These are phyloP conservation scores for honey bee (Apis mellifera) DNA, from an alignment of 1,140 invertebrate genomes.

Conservation along the genomic window Amel_HAv3.1 CM009932.2:12364001-12364500, in stretches of 20 bases:
- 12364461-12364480: background rate
- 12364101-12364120: background rate
- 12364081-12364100: slow-evolving; percentile 12
- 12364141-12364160: slow-evolving; percentile 13
- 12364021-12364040: slow-evolving; percentile 18
- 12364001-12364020: background rate
- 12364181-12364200: slow-evolving; percentile 49
- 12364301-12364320: slow-evolving; percentile 12
- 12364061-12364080: background rate
- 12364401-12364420: slow-evolving; percentile 46
- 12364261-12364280: slow-evolving; percentile 35
- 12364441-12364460: slow-evolving; percentile 25
- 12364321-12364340: too few relatives aligned
- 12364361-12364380: slow-evolving; percentile 42
- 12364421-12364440: slow-evolving; percentile 59
- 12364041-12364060: background rate
- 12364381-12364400: slow-evolving; percentile 47
- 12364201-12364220: slow-evolving; percentile 36
- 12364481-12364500: slow-evolving; percentile 42
- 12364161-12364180: slow-evolving; percentile 42
- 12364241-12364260: too few relatives aligned
- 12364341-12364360: slow-evolving; percentile 1
- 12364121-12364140: background rate
- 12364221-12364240: too few relatives aligned
- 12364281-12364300: slow-evolving; percentile 40